Percentiles rank a stretch among this genome's conserved stretches.
Conservation (phyloP, 2,888 invertebrate species). For the Ochropleura plecta region DNA sequence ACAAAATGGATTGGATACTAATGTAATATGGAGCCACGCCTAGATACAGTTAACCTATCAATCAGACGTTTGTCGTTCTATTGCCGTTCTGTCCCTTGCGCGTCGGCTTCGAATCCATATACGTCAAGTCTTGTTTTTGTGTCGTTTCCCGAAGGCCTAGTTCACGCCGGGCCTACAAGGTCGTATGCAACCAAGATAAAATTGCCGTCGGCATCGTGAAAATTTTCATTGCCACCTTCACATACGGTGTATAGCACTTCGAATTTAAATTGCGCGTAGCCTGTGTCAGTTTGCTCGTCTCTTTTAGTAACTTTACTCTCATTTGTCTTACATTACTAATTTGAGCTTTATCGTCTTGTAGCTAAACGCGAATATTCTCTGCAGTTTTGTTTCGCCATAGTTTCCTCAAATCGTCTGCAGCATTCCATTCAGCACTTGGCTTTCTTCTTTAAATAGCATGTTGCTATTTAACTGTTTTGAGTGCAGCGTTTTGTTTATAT, state of each 20-base stretch:
- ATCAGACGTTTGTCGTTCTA: conserved; percentile 79
- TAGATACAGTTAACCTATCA: conserved; percentile 85
- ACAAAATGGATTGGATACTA: conserved; percentile 72
- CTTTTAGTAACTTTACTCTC: conserved; percentile 56
- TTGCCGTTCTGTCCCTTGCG: conserved; percentile 79
- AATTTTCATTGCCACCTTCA: conserved; percentile 68
- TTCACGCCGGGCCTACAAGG: conserved; percentile 83
- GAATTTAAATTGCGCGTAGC: conserved; percentile 35
- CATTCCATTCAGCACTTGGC: conserved; percentile 73
- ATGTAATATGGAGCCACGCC: conserved; percentile 72
- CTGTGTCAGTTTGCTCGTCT: conserved; percentile 42
- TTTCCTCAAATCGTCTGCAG: conserved; percentile 66
- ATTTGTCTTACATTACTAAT: conserved; percentile 35
- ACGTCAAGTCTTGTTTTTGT: conserved; percentile 85
- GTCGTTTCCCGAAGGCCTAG: conserved; percentile 85
- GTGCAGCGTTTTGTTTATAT: conserved; percentile 73
- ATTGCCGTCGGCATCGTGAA: conserved; percentile 62
- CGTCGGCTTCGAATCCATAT: conserved; percentile 78
- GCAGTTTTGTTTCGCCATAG: conserved; percentile 39
- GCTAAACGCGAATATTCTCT: conserved; percentile 36
- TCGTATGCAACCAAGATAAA: conserved; percentile 73
- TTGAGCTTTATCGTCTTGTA: conserved; percentile 44
- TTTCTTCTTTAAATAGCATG: conserved; percentile 81
- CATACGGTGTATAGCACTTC: conserved; percentile 70
- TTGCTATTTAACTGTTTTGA: conserved; percentile 69